Percentiles rank a stretch among this genome's conserved stretches.
Evolutionary conservation across 2,888 invertebrate genomes (phyloP).

Genomic region (Acleris laterana): DNA sequence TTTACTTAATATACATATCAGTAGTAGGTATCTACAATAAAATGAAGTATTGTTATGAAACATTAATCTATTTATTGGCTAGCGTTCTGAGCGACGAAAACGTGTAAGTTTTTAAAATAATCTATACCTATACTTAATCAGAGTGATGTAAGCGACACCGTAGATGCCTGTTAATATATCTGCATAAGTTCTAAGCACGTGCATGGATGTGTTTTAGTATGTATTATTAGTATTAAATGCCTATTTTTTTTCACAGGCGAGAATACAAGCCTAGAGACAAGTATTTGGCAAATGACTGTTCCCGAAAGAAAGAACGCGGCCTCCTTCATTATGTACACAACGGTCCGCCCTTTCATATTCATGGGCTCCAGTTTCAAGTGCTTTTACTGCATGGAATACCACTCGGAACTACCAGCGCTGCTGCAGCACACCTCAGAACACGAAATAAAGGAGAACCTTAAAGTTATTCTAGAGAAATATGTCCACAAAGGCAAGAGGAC

Average conservation of each 20-base stretch:
- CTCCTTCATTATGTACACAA: slow-evolving; percentile 56
- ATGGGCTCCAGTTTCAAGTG: slow-evolving; percentile 65
- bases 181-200: too few relatives aligned
- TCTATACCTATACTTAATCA: too few relatives aligned
- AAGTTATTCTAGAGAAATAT: slow-evolving; percentile 51
- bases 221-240: slow-evolving; percentile 10
- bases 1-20: too few relatives aligned
- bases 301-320: slow-evolving; percentile 61
- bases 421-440: slow-evolving; percentile 57
- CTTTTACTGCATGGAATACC: slow-evolving; percentile 60
- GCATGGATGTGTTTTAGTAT: neutral
- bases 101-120: too few relatives aligned
- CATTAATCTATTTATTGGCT: too few relatives aligned
- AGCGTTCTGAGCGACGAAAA: too few relatives aligned
- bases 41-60: too few relatives aligned
- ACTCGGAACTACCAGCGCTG: slow-evolving; percentile 49
- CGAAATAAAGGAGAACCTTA: slow-evolving; percentile 40
- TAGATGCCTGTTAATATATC: too few relatives aligned
- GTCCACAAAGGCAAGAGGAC: slow-evolving; percentile 55
- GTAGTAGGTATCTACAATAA: too few relatives aligned
- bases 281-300: slow-evolving; percentile 64
- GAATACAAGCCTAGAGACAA: slow-evolving; percentile 45
- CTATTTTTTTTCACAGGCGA: slow-evolving; percentile 45
- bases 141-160: too few relatives aligned
- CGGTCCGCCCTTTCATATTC: slow-evolving; percentile 62